Conservation (phyloP, 2,888 invertebrate genomes). For the Omphaloscelis lunosa region DNA sequence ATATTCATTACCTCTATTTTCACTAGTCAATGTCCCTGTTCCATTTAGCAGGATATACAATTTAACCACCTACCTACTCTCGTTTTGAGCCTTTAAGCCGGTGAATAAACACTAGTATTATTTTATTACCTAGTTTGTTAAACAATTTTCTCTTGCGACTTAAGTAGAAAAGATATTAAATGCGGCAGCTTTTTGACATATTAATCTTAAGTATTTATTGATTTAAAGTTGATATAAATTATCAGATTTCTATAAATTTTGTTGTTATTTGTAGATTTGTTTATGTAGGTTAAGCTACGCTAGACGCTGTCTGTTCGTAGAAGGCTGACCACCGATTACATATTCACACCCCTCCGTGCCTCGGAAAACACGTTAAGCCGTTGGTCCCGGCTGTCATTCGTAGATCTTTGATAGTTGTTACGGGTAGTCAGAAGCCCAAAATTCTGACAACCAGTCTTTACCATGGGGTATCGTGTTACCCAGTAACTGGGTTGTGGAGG, state of each 20-base stretch:
- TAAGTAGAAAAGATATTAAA: constrained; percentile 24
- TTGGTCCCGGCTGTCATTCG: too few relatives aligned
- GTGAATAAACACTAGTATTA: constrained; percentile 38
- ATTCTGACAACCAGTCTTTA: not conserved
- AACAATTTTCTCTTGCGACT: constrained; percentile 23
- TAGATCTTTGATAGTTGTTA: too few relatives aligned
- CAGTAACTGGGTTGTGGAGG: not conserved
- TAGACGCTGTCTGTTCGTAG: too few relatives aligned
- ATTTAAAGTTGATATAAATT: constrained; percentile 28
- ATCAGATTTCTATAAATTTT: constrained; percentile 28
- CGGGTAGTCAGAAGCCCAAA: not conserved
- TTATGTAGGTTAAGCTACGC: not conserved
- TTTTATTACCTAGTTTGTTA: constrained; percentile 32
- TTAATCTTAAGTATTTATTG: constrained; percentile 43
- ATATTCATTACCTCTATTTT: not conserved
- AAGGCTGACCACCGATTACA: too few relatives aligned
- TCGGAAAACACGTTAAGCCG: too few relatives aligned
- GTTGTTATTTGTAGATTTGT: not conserved
- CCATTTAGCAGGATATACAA: constrained; percentile 22
- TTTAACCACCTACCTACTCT: constrained; percentile 4
- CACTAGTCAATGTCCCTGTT: constrained; percentile 1
- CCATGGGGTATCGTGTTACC: not conserved
- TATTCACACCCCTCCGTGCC: too few relatives aligned
- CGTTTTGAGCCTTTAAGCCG: constrained; percentile 16
- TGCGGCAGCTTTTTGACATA: constrained; percentile 27